phyloP scores from a whole-genome alignment of 1,140 invertebrate species.

The Antheraea pernyi region DNA sequence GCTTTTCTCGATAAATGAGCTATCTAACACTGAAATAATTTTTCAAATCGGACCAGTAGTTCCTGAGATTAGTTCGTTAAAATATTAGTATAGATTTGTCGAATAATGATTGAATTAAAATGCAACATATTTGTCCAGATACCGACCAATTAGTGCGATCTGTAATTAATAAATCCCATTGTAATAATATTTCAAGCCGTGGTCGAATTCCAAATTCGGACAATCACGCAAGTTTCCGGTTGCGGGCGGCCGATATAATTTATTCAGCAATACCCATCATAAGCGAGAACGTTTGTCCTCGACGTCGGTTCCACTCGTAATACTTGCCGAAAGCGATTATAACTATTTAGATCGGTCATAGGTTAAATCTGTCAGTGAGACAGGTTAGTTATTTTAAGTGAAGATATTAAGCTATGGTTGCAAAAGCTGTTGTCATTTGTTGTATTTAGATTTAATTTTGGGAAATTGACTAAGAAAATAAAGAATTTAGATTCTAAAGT shows the following conservation, averaged over 20 bases:
- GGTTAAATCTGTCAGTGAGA: constrained; percentile 15
- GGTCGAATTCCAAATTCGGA: neutral
- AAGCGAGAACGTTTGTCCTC: constrained; percentile 18
- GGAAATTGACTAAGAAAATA: too few species aligned
- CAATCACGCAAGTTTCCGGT: constrained; percentile 20
- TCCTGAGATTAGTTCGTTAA: too few species aligned
- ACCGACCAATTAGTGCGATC: neutral
- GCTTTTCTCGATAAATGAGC: too few species aligned
- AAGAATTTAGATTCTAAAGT: too few species aligned
- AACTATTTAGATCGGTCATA: constrained; percentile 16
- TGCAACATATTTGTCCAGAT: neutral
- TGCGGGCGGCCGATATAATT: constrained; percentile 29
- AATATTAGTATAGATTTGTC: too few species aligned
- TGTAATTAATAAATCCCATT: neutral
- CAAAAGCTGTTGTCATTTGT: neutral
- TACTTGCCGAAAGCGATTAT: constrained; percentile 32
- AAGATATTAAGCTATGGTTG: neutral
- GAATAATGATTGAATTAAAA: neutral
- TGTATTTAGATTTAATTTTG: too few species aligned
- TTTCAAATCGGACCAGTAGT: too few species aligned
- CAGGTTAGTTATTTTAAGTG: constrained; percentile 4
- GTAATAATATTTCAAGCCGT: neutral
- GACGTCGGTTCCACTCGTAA: constrained; percentile 20
- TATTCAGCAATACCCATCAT: constrained; percentile 32
- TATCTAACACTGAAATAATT: too few species aligned